phyloP scores from a whole-genome alignment of 2,113 vertebrate species.

The Corvus moneduloides region DNA sequence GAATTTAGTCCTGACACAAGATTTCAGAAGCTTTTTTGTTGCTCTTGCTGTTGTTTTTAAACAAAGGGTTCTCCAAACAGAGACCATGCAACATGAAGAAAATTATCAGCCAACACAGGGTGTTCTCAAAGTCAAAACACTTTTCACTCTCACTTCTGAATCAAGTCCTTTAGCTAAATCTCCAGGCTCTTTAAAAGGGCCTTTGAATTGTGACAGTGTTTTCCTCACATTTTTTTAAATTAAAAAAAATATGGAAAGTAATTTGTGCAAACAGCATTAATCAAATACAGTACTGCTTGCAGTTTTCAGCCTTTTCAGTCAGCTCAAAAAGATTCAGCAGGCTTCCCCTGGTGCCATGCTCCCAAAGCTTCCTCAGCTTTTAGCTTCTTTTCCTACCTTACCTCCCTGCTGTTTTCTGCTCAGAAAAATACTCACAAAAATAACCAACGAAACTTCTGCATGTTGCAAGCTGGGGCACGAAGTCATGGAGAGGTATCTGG shows the following conservation, averaged over 20 bases:
- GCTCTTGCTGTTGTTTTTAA: neutral
- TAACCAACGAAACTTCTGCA: neutral
- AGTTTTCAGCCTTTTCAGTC: neutral
- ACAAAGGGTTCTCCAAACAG: neutral
- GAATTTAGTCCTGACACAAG: neutral
- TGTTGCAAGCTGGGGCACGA: neutral
- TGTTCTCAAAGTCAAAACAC: neutral
- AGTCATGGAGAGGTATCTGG: neutral
- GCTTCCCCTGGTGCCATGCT: neutral
- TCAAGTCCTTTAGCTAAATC: neutral
- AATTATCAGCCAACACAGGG: neutral
- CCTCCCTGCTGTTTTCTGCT: neutral
- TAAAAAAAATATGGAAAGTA: neutral
- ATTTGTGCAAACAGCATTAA: neutral
- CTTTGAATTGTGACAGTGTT: neutral
- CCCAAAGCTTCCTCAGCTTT: neutral
- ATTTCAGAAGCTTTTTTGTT: neutral
- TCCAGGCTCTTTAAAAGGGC: neutral
- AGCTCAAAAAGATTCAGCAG: neutral
- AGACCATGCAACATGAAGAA: neutral
- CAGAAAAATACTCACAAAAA: neutral
- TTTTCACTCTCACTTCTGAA: neutral
- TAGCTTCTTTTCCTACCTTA: neutral
- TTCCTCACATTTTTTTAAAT: neutral
- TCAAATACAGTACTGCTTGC: neutral